Base-by-base conservation (phyloP, 2,113 vertebrate genomes). In the Spea multiplicata region DNA sequence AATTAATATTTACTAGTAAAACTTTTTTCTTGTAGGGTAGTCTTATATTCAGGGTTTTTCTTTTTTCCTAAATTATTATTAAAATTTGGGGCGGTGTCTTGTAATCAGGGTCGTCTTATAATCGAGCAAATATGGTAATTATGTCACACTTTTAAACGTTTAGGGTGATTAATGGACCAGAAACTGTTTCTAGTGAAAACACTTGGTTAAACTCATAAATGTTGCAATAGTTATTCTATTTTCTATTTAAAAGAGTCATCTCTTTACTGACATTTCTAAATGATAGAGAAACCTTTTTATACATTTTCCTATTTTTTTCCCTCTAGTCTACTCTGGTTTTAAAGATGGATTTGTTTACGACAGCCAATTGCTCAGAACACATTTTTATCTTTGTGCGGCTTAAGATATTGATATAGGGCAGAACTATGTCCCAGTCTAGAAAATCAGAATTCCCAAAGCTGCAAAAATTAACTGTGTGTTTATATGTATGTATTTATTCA, bases 291-390 rank as follows among this genome's bases (percentile, higher is more conserved):
- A 55, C 30, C 30, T 67, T 4, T 13, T 75, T 46, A 55, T 76
- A 17, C 1, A n/a, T 61, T 30, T 50, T 61, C n/a, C 8, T n/a
- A 61, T 30, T 57, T 69, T 49, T 62, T 10, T 76, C 44, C 50
- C 66, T 76, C 50, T 61, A 76, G 75, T 64, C 65, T 57, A 68
- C 44, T 76, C 65, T 69, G 53, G 14, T 69, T 69, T 76, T 48
- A 69, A 52, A 69, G 66, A 59, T 69, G 66, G 52, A 76, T 76
- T 76, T 68, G 49, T 48, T 68, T 50, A 76, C 16, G 6, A 45
- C 66, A 12, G 50, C 50, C 44, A 30, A 65, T 68, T 65, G 46
- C 66, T 59, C 46, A 30, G 45, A 69, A 76, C 44, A 48, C 53
- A 61, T 57, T 76, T 16, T 69, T 76, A 69, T 68, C 66, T 77